Percentiles rank a stretch among this genome's conserved stretches.
These are phyloP conservation scores for Eulithis prunata DNA, from an alignment of 2,888 invertebrate genomes.

Conservation along the genomic window DNA sequence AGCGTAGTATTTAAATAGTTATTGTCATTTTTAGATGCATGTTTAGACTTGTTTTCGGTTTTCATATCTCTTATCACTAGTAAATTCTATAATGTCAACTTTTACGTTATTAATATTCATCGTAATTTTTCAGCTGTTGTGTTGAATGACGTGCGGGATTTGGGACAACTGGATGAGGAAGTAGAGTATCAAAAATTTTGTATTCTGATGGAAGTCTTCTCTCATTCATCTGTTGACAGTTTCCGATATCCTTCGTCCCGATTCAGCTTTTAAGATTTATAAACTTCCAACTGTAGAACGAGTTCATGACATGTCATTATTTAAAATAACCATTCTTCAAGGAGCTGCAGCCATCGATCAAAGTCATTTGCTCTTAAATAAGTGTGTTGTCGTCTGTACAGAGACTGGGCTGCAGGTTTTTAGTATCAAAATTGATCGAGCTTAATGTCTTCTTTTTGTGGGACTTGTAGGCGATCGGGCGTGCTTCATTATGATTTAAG, in stretches of 20 bases:
- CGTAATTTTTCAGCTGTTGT: conserved; percentile 5
- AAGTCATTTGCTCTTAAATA: conserved; percentile 48
- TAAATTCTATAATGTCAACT: not conserved
- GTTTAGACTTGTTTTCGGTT: conserved; percentile 42
- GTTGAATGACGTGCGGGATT: too few relatives aligned
- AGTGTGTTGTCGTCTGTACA: conserved; percentile 34
- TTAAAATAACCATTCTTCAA: conserved; percentile 48
- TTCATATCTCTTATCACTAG: conserved; percentile 7
- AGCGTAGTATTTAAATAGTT: conserved; percentile 41
- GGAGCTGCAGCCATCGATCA: conserved; percentile 50
- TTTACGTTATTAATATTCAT: conserved; percentile 7
- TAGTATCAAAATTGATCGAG: conserved; percentile 38
- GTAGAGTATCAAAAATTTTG: conserved; percentile 28
- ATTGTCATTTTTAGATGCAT: conserved; percentile 42
- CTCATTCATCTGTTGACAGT: conserved; percentile 42
- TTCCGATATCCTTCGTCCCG: conserved; percentile 43
- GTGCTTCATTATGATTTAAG: conserved; percentile 34
- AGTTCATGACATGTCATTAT: conserved; percentile 49
- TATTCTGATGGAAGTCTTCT: conserved; percentile 37
- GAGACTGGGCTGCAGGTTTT: conserved; percentile 32
- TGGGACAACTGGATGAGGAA: conserved; percentile 23
- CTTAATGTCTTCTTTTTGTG: conserved; percentile 32
- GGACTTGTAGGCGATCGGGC: conserved; percentile 23
- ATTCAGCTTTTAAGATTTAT: conserved; percentile 41
- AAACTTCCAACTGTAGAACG: conserved; percentile 35